Percentiles rank a stretch among this genome's conserved stretches.
phyloP scores from a whole-genome alignment of 2,888 invertebrate genomes.

The Cryptocephalus primarius region DNA sequence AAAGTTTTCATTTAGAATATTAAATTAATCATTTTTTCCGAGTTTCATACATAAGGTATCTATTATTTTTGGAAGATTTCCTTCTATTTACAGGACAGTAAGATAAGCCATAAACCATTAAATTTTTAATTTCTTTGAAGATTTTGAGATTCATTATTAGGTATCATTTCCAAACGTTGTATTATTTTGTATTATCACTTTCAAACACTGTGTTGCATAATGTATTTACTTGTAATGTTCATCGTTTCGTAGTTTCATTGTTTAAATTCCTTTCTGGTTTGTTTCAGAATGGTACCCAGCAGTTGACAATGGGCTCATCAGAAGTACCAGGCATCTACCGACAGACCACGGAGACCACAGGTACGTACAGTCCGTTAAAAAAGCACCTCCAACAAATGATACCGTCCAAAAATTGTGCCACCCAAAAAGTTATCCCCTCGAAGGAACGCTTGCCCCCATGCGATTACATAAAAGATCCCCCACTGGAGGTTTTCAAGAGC shows the following conservation, averaged over 20 bases:
- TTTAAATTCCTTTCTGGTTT: constrained; percentile 5
- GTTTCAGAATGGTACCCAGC: constrained; percentile 31
- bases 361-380: constrained; percentile 36
- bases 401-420: constrained; percentile 34
- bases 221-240: neutral
- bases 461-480: constrained; percentile 14
- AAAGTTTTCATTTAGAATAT: too few relatives aligned
- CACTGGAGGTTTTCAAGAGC: constrained; percentile 21
- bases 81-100: too few relatives aligned
- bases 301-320: constrained; percentile 23
- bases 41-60: too few relatives aligned
- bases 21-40: too few relatives aligned
- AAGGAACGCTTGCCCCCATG: constrained; percentile 21
- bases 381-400: constrained; percentile 31
- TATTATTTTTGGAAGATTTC: too few relatives aligned
- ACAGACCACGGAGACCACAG: constrained; percentile 35
- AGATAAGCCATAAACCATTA: too few relatives aligned
- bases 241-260: too few relatives aligned
- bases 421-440: constrained; percentile 30
- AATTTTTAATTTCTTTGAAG: too few relatives aligned
- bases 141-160: too few relatives aligned
- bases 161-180: too few relatives aligned
- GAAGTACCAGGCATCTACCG: constrained; percentile 33
- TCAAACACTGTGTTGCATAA: too few relatives aligned
- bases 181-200: too few relatives aligned